Base-by-base conservation (phyloP, 92 coral and sea anemone species). In the Parazoanthus darwini region DNA sequence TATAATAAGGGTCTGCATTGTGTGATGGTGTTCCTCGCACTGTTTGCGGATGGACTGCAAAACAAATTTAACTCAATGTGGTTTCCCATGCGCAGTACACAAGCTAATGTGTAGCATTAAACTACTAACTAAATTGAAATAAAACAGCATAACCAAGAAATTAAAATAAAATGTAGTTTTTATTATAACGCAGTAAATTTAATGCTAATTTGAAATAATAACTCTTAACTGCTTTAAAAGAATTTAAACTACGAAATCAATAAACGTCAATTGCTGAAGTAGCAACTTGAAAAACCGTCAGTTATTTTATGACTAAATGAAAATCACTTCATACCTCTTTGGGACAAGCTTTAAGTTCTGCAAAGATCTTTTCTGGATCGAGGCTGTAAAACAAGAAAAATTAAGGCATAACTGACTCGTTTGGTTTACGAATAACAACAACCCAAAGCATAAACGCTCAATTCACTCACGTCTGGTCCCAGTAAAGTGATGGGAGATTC, bases 351-450 rank as follows among this genome's bases (percentile, higher is more conserved):
- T 88, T 90, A 25, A 97, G 93, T 86, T 97, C 98, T 46, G 92
- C 97, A 81, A 95, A 97, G 63, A 97, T 94, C 90, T 97, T 96
- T 74, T 94, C 99, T 65, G 95, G 98, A 66, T 90, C 89, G 26
- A 94, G 94, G 65, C 99, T 96, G 65, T 35, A 88, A 81, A 35
- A 71, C 13, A 73, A 74, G 83, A 73, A 74, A 78, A 86, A 78
- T 43, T 59, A 29, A 14, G 5, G 73, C 25, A 29, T 56, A 58
- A 74, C 54, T 65, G 22, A 25, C 29, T 5, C 4, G 25, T 51
- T 2, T 59, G 44, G 56, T 78, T 33, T 42, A 58, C 18, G 25
- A 25, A 50, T 44, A 18, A 51, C 20, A 77, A 18, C 36, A 54
- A 26, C 8, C 11, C 22, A 29, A 23, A 22, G 39, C 0, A 81